A percentile compares a stretch with the other conserved stretches of the same genome.
Conservation (phyloP, 2,113 vertebrate species). For the Chaetorhynchus papuensis region DNA sequence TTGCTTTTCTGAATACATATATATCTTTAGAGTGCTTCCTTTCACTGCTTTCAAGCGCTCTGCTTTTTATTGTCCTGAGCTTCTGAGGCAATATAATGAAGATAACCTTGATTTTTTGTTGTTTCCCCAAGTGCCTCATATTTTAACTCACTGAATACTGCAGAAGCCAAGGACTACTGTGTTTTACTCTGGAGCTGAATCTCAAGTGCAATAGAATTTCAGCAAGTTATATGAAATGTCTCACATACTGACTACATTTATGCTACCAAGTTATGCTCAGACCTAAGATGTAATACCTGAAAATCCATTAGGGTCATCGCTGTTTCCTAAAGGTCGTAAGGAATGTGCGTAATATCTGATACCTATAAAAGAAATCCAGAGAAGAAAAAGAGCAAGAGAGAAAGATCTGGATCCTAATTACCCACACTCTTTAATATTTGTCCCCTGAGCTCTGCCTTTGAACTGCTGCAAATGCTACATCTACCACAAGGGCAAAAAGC, state of each 20-base stretch:
- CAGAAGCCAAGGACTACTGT: background rate
- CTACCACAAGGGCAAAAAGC: background rate
- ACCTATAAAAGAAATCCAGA: background rate
- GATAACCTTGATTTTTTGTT: background rate
- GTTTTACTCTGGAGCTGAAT: background rate
- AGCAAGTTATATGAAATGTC: background rate
- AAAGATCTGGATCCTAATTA: background rate
- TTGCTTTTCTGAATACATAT: background rate
- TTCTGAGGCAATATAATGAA: background rate
- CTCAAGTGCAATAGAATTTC: background rate
- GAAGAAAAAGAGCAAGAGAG: background rate
- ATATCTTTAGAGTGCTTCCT: background rate
- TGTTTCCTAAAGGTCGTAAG: background rate
- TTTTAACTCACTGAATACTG: background rate
- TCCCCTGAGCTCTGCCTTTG: background rate
- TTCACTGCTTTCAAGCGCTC: background rate
- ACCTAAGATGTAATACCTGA: background rate
- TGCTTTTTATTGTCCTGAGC: background rate
- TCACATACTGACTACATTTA: background rate
- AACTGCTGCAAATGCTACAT: background rate
- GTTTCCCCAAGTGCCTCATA: background rate
- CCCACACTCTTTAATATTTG: background rate
- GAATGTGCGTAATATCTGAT: background rate
- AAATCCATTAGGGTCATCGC: background rate
- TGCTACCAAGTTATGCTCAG: background rate